A percentile compares a stretch with the other conserved stretches of the same genome.
These are phyloP conservation scores for Lanius ludovicianus DNA, from an alignment of 2,113 vertebrate genomes.

Conservation along the genomic window DNA sequence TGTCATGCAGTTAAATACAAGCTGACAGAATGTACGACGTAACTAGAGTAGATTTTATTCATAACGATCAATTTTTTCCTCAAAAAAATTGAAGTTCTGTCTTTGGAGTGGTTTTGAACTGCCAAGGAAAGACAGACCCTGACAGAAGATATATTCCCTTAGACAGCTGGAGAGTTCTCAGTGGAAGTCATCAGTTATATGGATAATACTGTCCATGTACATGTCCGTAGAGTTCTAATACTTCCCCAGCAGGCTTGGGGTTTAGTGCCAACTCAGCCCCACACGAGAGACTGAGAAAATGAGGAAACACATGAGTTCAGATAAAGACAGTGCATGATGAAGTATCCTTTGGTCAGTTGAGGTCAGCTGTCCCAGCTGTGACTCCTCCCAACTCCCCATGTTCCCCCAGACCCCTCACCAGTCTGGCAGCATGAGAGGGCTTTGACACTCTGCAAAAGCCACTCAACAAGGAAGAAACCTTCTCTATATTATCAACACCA, in stretches of 20 bases:
- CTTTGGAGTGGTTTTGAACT: not conserved
- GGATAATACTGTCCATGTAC: fast-evolving
- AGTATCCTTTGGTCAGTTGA: not conserved
- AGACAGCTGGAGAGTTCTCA: not conserved
- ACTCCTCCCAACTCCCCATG: not conserved
- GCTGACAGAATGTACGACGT: not conserved
- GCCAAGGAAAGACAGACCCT: not conserved
- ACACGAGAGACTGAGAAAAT: not conserved
- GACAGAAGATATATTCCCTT: not conserved
- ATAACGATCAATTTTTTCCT: not conserved
- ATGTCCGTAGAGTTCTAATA: not conserved
- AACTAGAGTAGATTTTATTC: not conserved
- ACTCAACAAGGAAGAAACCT: not conserved
- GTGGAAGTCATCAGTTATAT: not conserved
- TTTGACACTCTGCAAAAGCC: not conserved
- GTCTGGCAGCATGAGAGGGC: not conserved
- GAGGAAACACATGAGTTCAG: not conserved
- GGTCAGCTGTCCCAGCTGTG: not conserved
- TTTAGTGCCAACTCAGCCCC: not conserved
- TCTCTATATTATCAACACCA: not conserved
- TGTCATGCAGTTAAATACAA: conserved; percentile 15
- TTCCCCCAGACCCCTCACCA: fast-evolving
- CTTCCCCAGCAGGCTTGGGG: not conserved
- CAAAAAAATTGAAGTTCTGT: not conserved
- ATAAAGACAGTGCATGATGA: not conserved